A percentile compares a stretch with the other conserved stretches of the same genome.
Evolutionary conservation across 2,888 invertebrate species (phyloP).

Genomic region (Acholoe squamosa): DNA sequence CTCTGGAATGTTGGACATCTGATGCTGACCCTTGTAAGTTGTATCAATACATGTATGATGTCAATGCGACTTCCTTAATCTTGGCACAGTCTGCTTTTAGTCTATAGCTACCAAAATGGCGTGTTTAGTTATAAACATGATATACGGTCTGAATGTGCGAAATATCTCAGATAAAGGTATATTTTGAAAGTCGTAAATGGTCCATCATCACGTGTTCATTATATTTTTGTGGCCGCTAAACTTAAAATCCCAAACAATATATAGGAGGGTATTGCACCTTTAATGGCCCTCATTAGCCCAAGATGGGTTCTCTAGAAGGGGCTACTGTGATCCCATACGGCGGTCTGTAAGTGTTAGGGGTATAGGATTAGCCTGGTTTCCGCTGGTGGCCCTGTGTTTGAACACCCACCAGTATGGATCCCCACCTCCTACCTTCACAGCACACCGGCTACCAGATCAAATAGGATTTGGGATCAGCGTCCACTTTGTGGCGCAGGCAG

Average conservation of each 20-base stretch:
- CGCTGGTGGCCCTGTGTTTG: not conserved
- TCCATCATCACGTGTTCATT: too few relatives aligned
- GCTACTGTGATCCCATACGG: not conserved
- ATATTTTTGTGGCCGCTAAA: too few relatives aligned
- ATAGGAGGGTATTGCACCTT: not conserved
- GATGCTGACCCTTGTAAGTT: too few relatives aligned
- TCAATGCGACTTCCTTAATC: too few relatives aligned
- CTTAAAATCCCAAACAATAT: not conserved
- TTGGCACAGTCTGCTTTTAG: too few relatives aligned
- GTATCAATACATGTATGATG: too few relatives aligned
- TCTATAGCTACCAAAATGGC: too few relatives aligned
- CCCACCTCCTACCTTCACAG: not conserved
- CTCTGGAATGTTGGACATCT: too few relatives aligned
- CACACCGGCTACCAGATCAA: slow-evolving; percentile 6
- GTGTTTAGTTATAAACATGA: too few relatives aligned
- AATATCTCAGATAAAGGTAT: too few relatives aligned
- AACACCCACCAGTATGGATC: not conserved
- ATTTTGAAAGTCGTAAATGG: too few relatives aligned
- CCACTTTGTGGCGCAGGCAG: slow-evolving; percentile 12
- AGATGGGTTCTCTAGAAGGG: not conserved
- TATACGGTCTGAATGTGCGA: too few relatives aligned
- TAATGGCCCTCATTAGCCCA: not conserved
- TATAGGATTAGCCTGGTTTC: slow-evolving; percentile 3
- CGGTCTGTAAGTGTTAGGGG: not conserved
- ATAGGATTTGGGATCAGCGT: slow-evolving; percentile 21